phyloP scores from a whole-genome alignment of 2,888 invertebrate species.

The Oscheius onirici region DNA sequence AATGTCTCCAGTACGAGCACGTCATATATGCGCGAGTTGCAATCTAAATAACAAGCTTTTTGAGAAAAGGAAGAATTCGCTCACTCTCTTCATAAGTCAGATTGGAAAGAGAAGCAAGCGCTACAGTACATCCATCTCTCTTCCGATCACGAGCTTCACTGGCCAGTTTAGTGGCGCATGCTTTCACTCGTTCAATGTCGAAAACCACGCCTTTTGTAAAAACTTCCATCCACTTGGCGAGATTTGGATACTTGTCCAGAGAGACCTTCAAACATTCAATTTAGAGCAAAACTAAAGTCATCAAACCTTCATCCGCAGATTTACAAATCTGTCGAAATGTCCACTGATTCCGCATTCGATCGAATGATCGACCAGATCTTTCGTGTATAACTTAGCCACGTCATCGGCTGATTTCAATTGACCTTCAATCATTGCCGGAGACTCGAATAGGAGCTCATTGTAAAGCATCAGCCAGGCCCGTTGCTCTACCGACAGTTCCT shows the following conservation, averaged over 20 bases:
- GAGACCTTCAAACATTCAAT: constrained; percentile 16
- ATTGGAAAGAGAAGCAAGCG: constrained; percentile 39
- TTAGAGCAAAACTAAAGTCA: background rate
- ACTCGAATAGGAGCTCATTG: constrained; percentile 82
- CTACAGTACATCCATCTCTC: constrained; percentile 80
- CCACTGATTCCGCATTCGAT: constrained; percentile 59
- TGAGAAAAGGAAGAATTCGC: background rate
- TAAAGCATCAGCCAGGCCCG: constrained; percentile 78
- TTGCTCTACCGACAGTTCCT: constrained; percentile 53
- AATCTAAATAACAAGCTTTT: constrained; percentile 52
- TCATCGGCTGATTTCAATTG: constrained; percentile 74
- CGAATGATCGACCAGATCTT: constrained; percentile 65
- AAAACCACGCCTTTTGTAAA: constrained; percentile 74
- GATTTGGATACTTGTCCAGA: constrained; percentile 76
- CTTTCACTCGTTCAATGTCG: constrained; percentile 38
- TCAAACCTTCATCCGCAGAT: constrained; percentile 57
- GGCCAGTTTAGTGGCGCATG: constrained; percentile 83
- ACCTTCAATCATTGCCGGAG: constrained; percentile 75
- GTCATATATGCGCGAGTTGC: constrained; percentile 56
- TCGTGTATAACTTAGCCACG: constrained; percentile 81
- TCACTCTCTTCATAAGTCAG: constrained; percentile 47
- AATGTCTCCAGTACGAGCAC: constrained; percentile 62
- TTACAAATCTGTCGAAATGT: constrained; percentile 55
- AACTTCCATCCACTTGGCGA: constrained; percentile 83
- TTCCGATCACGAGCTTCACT: constrained; percentile 84